Percentiles rank a stretch among this genome's conserved stretches.
phyloP scores from a whole-genome alignment of 1,140 invertebrate species.

The Spodoptera litura region DNA sequence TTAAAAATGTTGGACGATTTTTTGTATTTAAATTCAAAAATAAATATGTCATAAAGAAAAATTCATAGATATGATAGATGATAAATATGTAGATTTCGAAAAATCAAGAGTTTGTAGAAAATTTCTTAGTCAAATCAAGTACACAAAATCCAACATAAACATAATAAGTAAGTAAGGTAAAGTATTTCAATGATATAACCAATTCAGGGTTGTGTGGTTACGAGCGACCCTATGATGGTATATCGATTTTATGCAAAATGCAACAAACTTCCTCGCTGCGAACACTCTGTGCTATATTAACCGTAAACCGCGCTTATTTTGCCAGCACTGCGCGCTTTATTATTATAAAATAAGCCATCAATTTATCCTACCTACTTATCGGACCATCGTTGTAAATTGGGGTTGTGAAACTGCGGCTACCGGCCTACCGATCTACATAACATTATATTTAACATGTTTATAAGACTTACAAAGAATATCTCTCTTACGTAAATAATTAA shows the following conservation, averaged over 20 bases:
- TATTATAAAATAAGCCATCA: conserved; percentile 72
- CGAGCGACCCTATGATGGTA: conserved; percentile 37
- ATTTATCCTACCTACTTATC: conserved; percentile 70
- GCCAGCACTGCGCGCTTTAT: conserved; percentile 63
- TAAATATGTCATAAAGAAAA: no score
- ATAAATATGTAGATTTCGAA: no score
- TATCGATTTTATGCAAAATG: conserved; percentile 81
- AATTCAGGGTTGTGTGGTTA: conserved; percentile 33
- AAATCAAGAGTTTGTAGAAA: no score
- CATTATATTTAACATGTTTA: conserved; percentile 14
- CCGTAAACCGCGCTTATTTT: conserved; percentile 72
- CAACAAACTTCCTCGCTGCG: conserved; percentile 68
- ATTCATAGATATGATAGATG: no score
- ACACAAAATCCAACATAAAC: no score
- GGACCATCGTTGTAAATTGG: conserved; percentile 60
- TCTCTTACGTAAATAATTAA: not conserved
- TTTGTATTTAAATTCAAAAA: no score
- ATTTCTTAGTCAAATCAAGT: no score
- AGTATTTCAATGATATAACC: conserved; percentile 28
- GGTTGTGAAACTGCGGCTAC: conserved; percentile 46
- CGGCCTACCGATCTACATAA: conserved; percentile 21
- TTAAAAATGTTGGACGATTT: no score
- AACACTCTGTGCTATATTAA: conserved; percentile 66
- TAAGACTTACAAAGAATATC: not conserved
- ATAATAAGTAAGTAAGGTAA: not conserved